Base-by-base conservation (phyloP, 2,888 invertebrate species). In the Spilosoma lubricipeda region DNA sequence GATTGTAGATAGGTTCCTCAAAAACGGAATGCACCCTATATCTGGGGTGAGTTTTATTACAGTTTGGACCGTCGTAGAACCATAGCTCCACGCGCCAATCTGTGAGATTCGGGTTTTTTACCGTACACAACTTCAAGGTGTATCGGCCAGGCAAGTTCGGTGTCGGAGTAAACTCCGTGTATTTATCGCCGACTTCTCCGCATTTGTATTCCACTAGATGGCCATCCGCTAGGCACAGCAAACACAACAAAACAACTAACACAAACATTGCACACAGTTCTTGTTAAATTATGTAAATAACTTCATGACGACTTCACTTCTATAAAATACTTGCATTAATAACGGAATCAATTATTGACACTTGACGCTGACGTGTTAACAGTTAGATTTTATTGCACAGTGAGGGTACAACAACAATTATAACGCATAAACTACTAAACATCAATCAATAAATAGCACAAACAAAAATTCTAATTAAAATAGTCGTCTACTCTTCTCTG, bases 141-240 rank as follows among this genome's bases (percentile, higher is more conserved):
- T 93, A 93, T 11, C 93, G 87, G n/a, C 91, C 93, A 7, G 42
- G 66, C 1, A 90, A 85, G 0, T 84, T 83, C 1, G 64, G 27
- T 0, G 88, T 82, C 0, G 87, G 87, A 52, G 75, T 80, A 45
- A 92, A 86, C 15, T 84, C 83, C 73, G 87, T 78, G 9, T 72
- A 68, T 13, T 79, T 72, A 13, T 30, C 48, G 7, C 66, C 78
- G 18, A 67, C 73, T n/a, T 87, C 82, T 66, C 82, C 87, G 77
- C 93, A 92, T 71, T 72, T 85, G 71, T 84, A 81, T 20, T 56
- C 71, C 63, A 82, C 80, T 78, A 30, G 48, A 52, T 56, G 63
- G 27, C 85, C 86, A 42, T 74, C 72, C 68, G 74, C 77, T 52
- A 77, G 82, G 56, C 77, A 72, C 67, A 81, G 77, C 52, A 88